Evolutionary conservation across 2,113 vertebrate species (phyloP).

Genomic region (Pitta sordida): DNA sequence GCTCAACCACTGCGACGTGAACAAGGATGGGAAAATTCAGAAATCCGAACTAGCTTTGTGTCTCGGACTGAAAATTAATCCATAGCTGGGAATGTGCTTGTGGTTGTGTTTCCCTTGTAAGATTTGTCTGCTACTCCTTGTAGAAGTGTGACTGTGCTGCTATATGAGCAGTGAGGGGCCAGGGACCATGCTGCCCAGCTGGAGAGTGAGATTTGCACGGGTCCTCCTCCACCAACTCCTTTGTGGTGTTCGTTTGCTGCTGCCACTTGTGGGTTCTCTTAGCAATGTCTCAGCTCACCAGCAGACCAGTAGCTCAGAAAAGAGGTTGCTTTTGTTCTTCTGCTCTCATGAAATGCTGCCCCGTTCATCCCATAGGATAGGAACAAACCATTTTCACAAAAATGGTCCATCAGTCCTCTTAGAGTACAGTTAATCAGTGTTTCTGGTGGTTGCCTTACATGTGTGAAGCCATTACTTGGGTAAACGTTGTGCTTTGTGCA

Average conservation of each 20-base stretch:
- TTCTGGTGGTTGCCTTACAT: not conserved
- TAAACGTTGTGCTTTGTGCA: not conserved
- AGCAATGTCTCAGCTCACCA: not conserved
- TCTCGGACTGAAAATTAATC: constrained; percentile 85
- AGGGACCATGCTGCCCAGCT: rapidly evolving
- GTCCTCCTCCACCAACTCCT: not conserved
- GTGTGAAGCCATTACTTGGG: not conserved
- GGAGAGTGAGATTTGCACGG: not conserved
- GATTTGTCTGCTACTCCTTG: not conserved
- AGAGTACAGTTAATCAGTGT: not conserved
- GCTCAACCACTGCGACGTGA: constrained; percentile 89
- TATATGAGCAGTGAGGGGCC: not conserved
- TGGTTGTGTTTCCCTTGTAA: not conserved
- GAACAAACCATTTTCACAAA: not conserved
- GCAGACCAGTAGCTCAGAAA: not conserved
- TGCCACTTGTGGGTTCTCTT: not conserved
- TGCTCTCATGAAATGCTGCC: not conserved
- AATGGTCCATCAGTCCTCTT: not conserved
- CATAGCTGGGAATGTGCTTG: not conserved
- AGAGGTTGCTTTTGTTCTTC: not conserved
- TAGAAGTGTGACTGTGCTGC: constrained; percentile 36
- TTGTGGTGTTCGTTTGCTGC: not conserved
- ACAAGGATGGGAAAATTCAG: constrained; percentile 96
- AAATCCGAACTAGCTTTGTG: constrained; percentile 91
- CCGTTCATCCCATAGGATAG: not conserved